Base-by-base conservation (phyloP, 2,113 vertebrate species). In the Mobula birostris region DNA sequence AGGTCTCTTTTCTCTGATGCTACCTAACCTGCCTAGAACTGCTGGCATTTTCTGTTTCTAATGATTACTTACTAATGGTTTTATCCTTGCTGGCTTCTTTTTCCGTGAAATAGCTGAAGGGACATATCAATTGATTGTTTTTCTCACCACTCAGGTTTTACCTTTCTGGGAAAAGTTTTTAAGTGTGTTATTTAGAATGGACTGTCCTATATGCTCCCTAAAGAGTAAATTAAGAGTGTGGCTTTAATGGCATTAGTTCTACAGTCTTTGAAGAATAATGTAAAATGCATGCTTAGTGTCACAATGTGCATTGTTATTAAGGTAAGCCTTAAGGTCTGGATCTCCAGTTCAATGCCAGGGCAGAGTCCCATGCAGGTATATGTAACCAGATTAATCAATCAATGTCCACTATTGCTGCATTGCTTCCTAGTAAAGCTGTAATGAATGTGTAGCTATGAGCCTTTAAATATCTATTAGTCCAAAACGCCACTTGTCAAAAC, bases 261-360 rank as follows among this genome's bases (percentile, higher is more conserved):
- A 66, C 68, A 92, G 72, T 36, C 90, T 92, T 92, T 92, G 14
- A 48, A 29, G 90, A 92, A 72, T 92, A 92, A 92, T 40, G 70
- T 36, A 72, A 92, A 70, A 72, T 68, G 40, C 36, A 11, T 48
- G 68, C 8, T 93, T 72, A 93, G 68, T 74, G 21, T 24, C 90
- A 93, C 36, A 48, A 40, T 11, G 9, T 72, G 11, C 72, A 36
- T 74, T 93, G 27, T 56, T 93, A 48, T 48, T 48, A 93, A 70
- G 88, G 29, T 66, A 90, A n/a, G 87, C 61, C 87, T 90, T 17
- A 66, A 70, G 70, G 66, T 19, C 68, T 27, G 68, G 68, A 74
- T 6, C 90, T 72, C 36, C 68, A 72, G 32, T 12, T 74, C 24
- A 27, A 93, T 8, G 24, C 72, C 19, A 93, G 70, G 40, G 68